Conservation (phyloP, 2,797 vertebrate species). For the Parauchenoglanis ngamensis region DNA sequence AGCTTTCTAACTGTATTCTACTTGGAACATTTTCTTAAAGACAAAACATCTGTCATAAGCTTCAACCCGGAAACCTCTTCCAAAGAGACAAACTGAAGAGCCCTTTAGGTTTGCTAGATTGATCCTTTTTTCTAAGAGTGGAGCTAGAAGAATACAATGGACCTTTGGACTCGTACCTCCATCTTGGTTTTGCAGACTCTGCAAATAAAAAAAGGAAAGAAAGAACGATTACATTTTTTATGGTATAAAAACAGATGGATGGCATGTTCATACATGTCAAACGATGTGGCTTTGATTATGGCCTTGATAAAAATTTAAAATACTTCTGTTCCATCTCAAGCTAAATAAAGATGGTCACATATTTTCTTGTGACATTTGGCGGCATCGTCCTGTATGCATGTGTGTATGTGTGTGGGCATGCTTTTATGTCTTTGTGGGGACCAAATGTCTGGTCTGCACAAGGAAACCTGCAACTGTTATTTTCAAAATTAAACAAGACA, state of each 20-base stretch:
- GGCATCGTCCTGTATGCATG: neutral
- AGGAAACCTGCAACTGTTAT: neutral
- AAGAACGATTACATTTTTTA: neutral
- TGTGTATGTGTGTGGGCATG: neutral
- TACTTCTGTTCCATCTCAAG: slow-evolving; percentile 11
- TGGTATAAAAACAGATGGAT: slow-evolving; percentile 7
- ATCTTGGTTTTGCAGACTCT: slow-evolving; percentile 87
- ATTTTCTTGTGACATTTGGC: slow-evolving; percentile 6
- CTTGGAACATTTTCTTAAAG: neutral
- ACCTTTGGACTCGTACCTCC: slow-evolving; percentile 78
- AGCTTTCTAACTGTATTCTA: neutral
- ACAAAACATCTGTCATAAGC: neutral
- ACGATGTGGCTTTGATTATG: slow-evolving; percentile 35
- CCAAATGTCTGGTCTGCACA: neutral
- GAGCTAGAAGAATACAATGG: neutral
- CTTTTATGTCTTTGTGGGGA: neutral
- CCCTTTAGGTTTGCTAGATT: neutral
- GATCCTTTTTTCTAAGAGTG: neutral
- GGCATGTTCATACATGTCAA: slow-evolving; percentile 12
- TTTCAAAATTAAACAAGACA: neutral
- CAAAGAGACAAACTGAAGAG: neutral
- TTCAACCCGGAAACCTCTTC: neutral
- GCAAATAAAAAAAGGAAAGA: slow-evolving; percentile 67
- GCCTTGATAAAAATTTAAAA: slow-evolving; percentile 31
- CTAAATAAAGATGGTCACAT: slow-evolving; percentile 29